Evolutionary conservation across 2,113 vertebrate genomes (phyloP).

Genomic region (Dasyornis broadbenti): DNA sequence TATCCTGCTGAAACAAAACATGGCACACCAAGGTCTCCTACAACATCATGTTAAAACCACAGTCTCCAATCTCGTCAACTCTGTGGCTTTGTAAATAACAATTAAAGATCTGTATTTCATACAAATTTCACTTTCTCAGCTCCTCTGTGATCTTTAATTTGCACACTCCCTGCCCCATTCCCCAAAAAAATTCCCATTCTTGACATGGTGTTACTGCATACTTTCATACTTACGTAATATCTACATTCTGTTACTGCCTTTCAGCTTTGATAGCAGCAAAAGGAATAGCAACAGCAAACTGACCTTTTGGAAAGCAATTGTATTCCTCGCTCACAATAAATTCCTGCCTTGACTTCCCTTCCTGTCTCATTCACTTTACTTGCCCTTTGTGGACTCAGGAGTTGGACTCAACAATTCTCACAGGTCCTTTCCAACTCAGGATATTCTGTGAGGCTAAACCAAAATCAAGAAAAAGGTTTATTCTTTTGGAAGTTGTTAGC

Average conservation of each 20-base stretch:
- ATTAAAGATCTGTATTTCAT: background rate
- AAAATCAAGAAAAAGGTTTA: background rate
- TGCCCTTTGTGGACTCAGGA: background rate
- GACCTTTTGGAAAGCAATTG: background rate
- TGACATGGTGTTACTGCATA: background rate
- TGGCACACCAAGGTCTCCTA: background rate
- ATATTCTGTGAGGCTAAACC: background rate
- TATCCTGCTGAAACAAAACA: slow-evolving; percentile 32
- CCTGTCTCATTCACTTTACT: background rate
- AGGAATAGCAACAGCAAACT: background rate
- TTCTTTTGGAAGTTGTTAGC: background rate
- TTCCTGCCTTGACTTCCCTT: background rate
- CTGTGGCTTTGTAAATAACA: slow-evolving; percentile 6
- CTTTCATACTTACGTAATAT: background rate
- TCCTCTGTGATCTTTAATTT: background rate
- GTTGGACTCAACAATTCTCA: background rate
- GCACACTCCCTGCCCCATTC: background rate
- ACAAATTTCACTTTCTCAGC: background rate
- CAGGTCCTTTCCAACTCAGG: background rate
- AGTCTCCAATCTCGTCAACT: background rate
- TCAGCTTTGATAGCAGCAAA: background rate
- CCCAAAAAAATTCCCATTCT: background rate
- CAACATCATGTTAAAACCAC: background rate
- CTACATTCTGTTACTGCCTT: background rate
- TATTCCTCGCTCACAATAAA: background rate